A percentile compares a stretch with the other conserved stretches of the same genome.
phyloP scores from a whole-genome alignment of 2,797 vertebrate genomes.

The Macrochelys suwanniensis region DNA sequence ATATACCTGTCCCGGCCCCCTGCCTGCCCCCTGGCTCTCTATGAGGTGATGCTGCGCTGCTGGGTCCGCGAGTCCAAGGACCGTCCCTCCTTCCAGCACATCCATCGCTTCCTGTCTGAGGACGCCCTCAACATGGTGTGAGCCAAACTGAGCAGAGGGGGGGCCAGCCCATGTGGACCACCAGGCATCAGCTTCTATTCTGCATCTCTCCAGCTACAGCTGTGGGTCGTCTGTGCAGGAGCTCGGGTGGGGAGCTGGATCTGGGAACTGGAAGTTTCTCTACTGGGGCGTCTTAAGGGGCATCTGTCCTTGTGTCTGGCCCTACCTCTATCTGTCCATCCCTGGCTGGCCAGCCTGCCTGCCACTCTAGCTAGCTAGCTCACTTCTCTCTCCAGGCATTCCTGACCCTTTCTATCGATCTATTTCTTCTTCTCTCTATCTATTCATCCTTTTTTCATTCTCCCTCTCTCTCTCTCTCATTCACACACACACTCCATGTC shows the following conservation, averaged over 20 bases:
- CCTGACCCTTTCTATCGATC: background rate
- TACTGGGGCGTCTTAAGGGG: background rate
- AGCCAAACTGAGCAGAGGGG: background rate
- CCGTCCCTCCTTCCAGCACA: conserved; percentile 89
- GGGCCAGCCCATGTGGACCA: background rate
- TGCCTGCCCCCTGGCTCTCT: conserved; percentile 91
- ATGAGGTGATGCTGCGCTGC: conserved; percentile 93
- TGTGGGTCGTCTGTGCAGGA: background rate
- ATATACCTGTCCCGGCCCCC: conserved; percentile 90
- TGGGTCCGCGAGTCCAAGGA: conserved; percentile 95
- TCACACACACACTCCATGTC: background rate
- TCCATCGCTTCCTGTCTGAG: conserved; percentile 90
- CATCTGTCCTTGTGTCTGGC: background rate
- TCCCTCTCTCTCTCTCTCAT: background rate
- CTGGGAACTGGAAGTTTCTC: background rate
- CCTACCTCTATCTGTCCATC: background rate
- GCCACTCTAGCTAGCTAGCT: background rate
- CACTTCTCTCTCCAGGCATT: background rate
- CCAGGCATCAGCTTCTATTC: background rate
- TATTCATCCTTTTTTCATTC: background rate
- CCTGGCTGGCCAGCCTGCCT: background rate
- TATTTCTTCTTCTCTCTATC: background rate
- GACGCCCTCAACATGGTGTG: conserved; percentile 92
- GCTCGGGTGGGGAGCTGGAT: conserved; percentile 16
- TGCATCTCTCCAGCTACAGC: background rate